Evolutionary conservation across 2,797 vertebrate species (phyloP).

Genomic region (Phataginus tricuspis): DNA sequence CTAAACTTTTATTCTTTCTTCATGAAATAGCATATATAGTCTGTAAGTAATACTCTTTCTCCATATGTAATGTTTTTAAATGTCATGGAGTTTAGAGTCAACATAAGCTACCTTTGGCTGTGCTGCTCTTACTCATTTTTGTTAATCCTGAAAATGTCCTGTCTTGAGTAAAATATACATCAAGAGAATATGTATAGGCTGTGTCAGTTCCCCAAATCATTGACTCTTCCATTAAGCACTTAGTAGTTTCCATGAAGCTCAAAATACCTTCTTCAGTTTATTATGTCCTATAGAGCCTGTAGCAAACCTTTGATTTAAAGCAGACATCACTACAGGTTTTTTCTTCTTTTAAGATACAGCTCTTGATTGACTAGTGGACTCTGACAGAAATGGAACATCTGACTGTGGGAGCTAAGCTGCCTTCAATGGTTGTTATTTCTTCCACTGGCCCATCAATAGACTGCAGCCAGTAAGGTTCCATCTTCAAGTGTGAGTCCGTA

Average conservation of each 20-base stretch:
- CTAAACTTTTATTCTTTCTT: not conserved
- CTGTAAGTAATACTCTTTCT: not conserved
- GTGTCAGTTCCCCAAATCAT: not conserved
- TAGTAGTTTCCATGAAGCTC: not conserved
- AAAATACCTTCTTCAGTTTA: not conserved
- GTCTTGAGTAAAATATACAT: not conserved
- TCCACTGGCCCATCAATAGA: not conserved
- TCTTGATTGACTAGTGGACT: not conserved
- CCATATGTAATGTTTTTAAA: not conserved
- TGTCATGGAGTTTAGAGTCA: not conserved
- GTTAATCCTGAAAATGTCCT: not conserved
- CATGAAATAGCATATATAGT: not conserved
- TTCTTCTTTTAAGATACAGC: not conserved
- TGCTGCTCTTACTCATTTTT: not conserved
- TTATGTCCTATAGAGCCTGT: not conserved
- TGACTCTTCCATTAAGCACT: not conserved
- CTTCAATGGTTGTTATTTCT: not conserved
- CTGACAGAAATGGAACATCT: not conserved
- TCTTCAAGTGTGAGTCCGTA: not conserved
- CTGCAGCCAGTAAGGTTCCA: not conserved
- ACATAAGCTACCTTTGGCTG: not conserved
- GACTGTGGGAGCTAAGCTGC: not conserved
- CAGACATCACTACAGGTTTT: not conserved
- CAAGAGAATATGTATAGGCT: not conserved
- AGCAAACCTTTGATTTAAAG: not conserved